Evolutionary conservation across 1,140 invertebrate species (phyloP).

Genomic region (Metopolophium dirhodum): DNA sequence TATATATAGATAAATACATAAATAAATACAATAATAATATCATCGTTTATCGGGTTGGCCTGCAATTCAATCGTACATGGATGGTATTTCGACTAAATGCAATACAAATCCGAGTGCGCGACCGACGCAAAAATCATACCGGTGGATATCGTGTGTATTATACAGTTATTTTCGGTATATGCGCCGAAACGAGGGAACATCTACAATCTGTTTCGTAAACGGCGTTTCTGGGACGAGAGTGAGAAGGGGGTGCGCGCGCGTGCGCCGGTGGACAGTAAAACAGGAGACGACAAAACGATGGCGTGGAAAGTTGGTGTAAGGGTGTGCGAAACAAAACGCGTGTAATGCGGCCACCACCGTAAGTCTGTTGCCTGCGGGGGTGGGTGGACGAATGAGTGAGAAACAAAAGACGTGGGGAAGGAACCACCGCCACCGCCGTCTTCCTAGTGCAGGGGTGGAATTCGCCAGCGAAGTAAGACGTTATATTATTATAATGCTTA

Average conservation of each 20-base stretch:
- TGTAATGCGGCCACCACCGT: not conserved
- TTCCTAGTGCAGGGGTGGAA: not conserved
- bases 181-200: not conserved
- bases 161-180: not conserved
- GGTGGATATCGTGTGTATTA: not conserved
- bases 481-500: slow-evolving; percentile 38
- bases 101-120: not conserved
- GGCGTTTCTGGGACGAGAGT: not conserved
- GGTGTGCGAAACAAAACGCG: slow-evolving; percentile 11
- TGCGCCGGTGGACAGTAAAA: not conserved
- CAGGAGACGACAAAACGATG: not conserved
- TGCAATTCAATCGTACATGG: not conserved
- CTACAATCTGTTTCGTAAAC: not conserved
- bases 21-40: too few species aligned
- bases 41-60: too few species aligned
- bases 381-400: not conserved
- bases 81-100: not conserved
- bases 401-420: not conserved
- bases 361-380: not conserved
- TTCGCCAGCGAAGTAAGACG: slow-evolving; percentile 17
- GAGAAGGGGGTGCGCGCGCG: not conserved
- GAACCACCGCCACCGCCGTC: not conserved
- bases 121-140: not conserved
- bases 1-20: too few species aligned
- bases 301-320: not conserved